phyloP scores from a whole-genome alignment of 2,888 invertebrate genomes.

The Apotomis betuletana region DNA sequence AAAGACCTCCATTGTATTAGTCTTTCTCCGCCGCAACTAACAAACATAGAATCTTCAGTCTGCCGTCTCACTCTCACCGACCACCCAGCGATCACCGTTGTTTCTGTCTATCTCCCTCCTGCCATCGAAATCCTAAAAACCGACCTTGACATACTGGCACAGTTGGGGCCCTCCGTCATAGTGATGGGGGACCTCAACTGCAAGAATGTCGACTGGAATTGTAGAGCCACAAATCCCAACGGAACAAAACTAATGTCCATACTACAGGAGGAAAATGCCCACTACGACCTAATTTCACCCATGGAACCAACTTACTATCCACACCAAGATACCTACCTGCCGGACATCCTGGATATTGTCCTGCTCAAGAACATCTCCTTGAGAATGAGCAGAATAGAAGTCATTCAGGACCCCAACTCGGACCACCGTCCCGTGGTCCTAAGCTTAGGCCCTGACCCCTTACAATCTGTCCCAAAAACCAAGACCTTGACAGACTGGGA shows the following conservation, averaged over 20 bases:
- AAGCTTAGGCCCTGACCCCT: background rate
- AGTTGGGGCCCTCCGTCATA: background rate
- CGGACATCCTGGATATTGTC: background rate
- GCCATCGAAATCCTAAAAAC: no score
- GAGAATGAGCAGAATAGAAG: background rate
- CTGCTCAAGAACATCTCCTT: background rate
- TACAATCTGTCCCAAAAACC: background rate
- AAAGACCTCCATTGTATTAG: no score
- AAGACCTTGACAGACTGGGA: background rate
- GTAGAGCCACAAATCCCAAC: background rate
- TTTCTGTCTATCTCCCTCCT: no score
- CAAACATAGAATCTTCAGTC: no score
- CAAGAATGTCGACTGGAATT: background rate
- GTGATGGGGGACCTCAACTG: background rate
- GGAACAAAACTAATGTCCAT: background rate
- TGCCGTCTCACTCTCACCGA: no score
- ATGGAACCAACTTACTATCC: background rate
- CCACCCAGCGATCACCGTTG: no score
- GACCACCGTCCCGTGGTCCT: slow-evolving; percentile 4
- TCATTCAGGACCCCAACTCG: background rate
- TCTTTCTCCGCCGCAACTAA: no score
- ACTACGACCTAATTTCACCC: background rate
- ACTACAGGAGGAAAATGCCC: background rate
- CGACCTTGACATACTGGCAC: background rate
- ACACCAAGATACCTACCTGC: background rate